Evolutionary conservation across 2,888 invertebrate species (phyloP), one percentile per base, ranked within the genome.

Genomic region (Nemurella pictetii): DNA sequence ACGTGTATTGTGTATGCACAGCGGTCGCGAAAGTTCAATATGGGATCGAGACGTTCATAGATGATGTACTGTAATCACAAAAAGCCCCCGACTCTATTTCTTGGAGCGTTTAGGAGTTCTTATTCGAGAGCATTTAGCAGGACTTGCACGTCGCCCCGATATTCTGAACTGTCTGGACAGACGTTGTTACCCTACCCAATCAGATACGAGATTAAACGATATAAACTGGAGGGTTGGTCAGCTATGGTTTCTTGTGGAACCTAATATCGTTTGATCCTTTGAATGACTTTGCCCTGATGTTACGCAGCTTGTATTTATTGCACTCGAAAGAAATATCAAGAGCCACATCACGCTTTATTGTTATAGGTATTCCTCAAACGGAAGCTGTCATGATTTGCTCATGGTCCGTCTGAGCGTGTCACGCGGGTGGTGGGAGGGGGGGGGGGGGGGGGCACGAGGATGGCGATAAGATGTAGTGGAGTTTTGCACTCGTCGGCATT

Each of bases 311-410:
- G 82, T 82, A 82, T 82, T 82, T 82, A 82, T 82, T 82, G 32
- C 32, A 3, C 82, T 28, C 15, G 78, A 30, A 55, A 55, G 55
- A 75, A 75, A 75, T 75, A 26, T 20, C 32, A 81, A 81, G 29
- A 32, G 15, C 35, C 32, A 26, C 20, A 35, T 75, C 75, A 89
- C 88, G 87, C 88, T 88, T 89, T 89, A 89, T 87, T 88, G 88
- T 89, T 89, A 89, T 89, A 88, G 87, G 89, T 88, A 88, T 88
- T 88, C 88, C 88, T 88, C 89, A 89, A 87, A 88, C 89, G 89
- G 89, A 88, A 88, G 86, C 85, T 89, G 89, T 89, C 88, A 88
- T 90, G 90, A 90, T 90, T 90, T 89, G 89, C 90, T 89, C 90
- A 89, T 89, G 88, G 88, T 12, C 36, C 80, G n/a, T n/a, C n/a